A percentile compares a stretch with the other conserved stretches of the same genome.
Conservation (phyloP, 2,113 vertebrate species). For the Dinomys branickii region DNA sequence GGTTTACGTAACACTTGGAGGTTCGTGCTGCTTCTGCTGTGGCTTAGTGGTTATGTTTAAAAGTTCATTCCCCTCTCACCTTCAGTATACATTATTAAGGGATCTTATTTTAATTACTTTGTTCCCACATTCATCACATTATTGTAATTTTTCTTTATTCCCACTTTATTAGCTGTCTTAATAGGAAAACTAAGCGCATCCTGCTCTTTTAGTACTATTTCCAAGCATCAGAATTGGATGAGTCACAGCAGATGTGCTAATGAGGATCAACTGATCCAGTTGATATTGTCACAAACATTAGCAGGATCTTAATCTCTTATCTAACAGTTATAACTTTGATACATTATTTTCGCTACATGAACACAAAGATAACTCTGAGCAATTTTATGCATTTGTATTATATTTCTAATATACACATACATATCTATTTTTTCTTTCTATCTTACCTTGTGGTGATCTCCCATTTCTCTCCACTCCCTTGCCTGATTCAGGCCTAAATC, state of each 20-base stretch:
- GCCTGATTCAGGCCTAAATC: background rate
- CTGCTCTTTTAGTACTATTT: conserved; percentile 31
- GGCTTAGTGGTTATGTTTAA: conserved; percentile 36
- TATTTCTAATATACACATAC: background rate
- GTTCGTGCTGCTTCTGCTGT: background rate
- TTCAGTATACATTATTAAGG: conserved; percentile 29
- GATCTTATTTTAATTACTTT: conserved; percentile 61
- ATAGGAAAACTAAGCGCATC: background rate
- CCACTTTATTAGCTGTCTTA: conserved; percentile 65
- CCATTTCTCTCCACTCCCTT: background rate
- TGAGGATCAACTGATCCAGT: background rate
- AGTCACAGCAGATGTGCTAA: background rate
- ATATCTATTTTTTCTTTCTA: background rate
- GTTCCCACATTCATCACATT: background rate
- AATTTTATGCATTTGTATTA: conserved; percentile 26
- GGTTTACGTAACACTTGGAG: background rate
- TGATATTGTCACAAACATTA: background rate
- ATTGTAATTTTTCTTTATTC: conserved; percentile 54
- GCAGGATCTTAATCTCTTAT: conserved; percentile 11
- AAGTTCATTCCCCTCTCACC: conserved; percentile 42
- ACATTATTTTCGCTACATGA: conserved; percentile 33
- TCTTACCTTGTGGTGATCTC: background rate
- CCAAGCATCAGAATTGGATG: conserved; percentile 8
- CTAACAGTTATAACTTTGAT: conserved; percentile 2
- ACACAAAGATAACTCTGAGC: background rate